phyloP scores from a whole-genome alignment of 2,797 vertebrate species.

The Phrynocephalus forsythii region DNA sequence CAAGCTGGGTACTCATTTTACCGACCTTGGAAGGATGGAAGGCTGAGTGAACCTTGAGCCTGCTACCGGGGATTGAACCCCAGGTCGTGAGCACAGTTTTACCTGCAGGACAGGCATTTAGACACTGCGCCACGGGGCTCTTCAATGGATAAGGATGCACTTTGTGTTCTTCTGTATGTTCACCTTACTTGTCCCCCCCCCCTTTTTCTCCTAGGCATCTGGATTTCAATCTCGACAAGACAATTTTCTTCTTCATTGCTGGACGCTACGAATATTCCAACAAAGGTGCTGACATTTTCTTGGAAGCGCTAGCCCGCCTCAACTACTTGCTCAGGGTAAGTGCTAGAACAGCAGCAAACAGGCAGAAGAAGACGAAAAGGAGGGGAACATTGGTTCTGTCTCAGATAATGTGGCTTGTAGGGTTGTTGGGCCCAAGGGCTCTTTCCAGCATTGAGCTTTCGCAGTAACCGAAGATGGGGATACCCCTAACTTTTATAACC shows the following conservation, averaged over 20 bases:
- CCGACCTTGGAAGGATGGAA: no score
- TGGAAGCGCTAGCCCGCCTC: slow-evolving; percentile 91
- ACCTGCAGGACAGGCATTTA: no score
- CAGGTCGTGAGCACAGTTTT: no score
- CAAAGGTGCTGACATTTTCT: slow-evolving; percentile 92
- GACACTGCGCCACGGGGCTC: no score
- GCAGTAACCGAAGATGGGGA: neutral
- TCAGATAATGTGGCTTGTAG: neutral
- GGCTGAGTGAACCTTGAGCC: no score
- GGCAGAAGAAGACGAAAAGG: neutral
- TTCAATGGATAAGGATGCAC: no score
- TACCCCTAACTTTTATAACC: neutral
- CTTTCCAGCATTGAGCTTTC: neutral
- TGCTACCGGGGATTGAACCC: no score
- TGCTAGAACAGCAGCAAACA: neutral
- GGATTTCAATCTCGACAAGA: slow-evolving; percentile 94
- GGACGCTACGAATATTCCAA: slow-evolving; percentile 95
- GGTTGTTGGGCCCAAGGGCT: neutral
- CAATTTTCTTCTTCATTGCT: slow-evolving; percentile 93
- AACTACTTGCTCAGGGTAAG: slow-evolving; percentile 91
- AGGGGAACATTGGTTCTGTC: neutral
- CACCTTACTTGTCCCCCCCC: neutral
- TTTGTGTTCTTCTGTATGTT: no score
- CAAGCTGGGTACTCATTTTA: no score
- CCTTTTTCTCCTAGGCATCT: slow-evolving; percentile 80